phyloP scores from a whole-genome alignment of 1,140 invertebrate species.

The Neotoxoptera formosana region DNA sequence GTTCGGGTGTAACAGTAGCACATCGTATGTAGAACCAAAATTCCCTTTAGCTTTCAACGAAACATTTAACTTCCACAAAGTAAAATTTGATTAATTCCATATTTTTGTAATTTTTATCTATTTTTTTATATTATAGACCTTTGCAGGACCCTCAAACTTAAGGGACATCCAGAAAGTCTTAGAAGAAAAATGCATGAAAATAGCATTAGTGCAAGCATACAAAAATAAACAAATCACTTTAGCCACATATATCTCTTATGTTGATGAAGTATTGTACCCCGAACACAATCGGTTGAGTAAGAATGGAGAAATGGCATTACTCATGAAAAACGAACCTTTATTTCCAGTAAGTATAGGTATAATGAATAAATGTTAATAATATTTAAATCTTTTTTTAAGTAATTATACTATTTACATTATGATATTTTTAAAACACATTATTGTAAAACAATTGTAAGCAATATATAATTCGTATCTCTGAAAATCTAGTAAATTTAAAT shows the following conservation, averaged over 20 bases:
- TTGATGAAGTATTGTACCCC: conserved; percentile 28
- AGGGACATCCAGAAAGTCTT: not conserved
- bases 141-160: not conserved
- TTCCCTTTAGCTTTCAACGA: conserved; percentile 73
- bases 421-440: not conserved
- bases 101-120: not conserved
- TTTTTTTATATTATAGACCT: not conserved
- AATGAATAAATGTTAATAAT: no score
- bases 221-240: conserved; percentile 34
- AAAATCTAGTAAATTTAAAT: not conserved
- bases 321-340: conserved; percentile 49
- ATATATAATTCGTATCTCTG: not conserved
- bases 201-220: conserved; percentile 5
- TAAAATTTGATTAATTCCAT: conserved; percentile 63
- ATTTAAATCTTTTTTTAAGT: not conserved
- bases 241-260: not conserved
- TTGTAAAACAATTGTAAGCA: not conserved
- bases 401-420: not conserved
- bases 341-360: conserved; percentile 40
- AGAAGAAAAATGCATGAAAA: not conserved
- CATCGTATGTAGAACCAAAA: conserved; percentile 67
- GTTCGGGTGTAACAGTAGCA: conserved; percentile 70
- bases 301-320: not conserved
- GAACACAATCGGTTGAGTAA: not conserved
- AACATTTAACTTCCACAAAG: conserved; percentile 72